These are phyloP conservation scores for Pipistrellus nathusii DNA, from an alignment of 2,797 vertebrate genomes.

Conservation along the genomic window DNA sequence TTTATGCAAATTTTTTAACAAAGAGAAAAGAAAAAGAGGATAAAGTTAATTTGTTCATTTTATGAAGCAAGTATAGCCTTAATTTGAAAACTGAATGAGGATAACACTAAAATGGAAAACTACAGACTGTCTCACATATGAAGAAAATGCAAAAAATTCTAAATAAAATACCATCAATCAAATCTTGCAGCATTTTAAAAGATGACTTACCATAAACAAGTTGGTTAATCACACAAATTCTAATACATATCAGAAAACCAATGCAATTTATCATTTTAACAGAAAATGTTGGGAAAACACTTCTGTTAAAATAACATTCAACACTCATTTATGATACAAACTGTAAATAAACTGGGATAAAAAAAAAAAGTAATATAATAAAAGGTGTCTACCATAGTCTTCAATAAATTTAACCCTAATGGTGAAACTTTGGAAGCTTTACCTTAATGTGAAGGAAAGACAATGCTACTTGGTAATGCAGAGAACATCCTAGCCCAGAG, in stretches of 20 bases:
- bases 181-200: conserved; percentile 23
- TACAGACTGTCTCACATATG: background rate
- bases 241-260: background rate
- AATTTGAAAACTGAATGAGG: conserved; percentile 15
- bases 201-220: background rate
- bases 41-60: conserved; percentile 25
- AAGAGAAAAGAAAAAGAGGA: conserved; percentile 1
- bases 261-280: conserved; percentile 8
- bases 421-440: background rate
- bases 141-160: conserved; percentile 3
- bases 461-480: background rate
- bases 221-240: conserved; percentile 1
- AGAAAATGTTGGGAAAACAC: background rate
- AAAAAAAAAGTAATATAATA: conserved; percentile 24
- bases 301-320: background rate
- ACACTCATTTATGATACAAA: background rate
- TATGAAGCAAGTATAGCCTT: background rate
- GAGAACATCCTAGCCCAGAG: background rate
- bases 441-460: background rate
- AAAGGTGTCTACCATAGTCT: background rate
- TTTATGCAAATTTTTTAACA: background rate
- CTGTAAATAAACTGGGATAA: background rate
- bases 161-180: background rate
- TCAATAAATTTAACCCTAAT: background rate
- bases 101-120: background rate